phyloP scores from a whole-genome alignment of 2,888 invertebrate species.

The Xestia xanthographa region DNA sequence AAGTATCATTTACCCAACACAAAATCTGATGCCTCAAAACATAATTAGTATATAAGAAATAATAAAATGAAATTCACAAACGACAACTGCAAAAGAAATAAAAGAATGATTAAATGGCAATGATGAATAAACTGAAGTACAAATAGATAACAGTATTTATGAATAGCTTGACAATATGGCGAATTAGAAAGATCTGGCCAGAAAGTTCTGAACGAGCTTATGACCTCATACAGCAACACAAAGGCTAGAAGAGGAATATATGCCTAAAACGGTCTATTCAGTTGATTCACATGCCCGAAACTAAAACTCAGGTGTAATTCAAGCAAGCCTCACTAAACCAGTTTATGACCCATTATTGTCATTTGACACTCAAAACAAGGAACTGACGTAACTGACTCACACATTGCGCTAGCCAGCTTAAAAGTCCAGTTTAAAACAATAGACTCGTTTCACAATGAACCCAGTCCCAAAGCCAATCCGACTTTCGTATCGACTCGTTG shows the following conservation, averaged over 20 bases:
- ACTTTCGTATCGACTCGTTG: constrained; percentile 71
- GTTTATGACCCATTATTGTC: constrained; percentile 75
- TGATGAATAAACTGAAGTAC: background rate
- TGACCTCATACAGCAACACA: constrained; percentile 18
- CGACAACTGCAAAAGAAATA: background rate
- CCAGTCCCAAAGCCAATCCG: constrained; percentile 66
- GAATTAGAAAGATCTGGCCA: background rate
- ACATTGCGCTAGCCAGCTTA: constrained; percentile 40
- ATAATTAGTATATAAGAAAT: background rate
- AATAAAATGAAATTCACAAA: background rate
- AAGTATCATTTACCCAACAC: constrained; percentile 20
- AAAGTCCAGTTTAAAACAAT: constrained; percentile 71
- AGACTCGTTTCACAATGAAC: constrained; percentile 56
- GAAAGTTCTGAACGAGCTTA: background rate
- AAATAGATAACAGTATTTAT: background rate
- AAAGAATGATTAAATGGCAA: constrained; percentile 2
- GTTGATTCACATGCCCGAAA: constrained; percentile 52
- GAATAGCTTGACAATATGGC: background rate
- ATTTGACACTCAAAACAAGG: constrained; percentile 73
- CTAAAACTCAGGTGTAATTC: constrained; percentile 47
- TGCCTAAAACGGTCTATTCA: constrained; percentile 40
- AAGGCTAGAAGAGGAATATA: constrained; percentile 7
- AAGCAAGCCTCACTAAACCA: constrained; percentile 69
- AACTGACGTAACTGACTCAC: constrained; percentile 73
- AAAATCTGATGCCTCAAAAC: constrained; percentile 17